Percentiles rank a stretch among this genome's conserved stretches.
phyloP scores from a whole-genome alignment of 2,888 invertebrate genomes.

The Tenthredo notha region DNA sequence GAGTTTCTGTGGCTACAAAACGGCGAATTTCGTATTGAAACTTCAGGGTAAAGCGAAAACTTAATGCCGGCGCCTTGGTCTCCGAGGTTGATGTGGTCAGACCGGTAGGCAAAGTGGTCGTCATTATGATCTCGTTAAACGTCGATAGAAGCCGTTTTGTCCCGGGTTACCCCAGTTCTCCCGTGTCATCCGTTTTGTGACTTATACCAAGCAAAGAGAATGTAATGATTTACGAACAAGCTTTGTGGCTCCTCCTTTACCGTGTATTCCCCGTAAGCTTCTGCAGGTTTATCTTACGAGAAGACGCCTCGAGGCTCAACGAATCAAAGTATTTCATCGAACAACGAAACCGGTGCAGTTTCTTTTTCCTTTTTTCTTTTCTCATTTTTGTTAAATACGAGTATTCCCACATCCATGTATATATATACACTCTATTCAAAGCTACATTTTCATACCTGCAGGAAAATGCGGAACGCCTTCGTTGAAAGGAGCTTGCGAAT shows the following conservation, averaged over 20 bases:
- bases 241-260: slow-evolving; percentile 38
- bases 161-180: slow-evolving; percentile 8
- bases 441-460: background rate
- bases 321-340: slow-evolving; percentile 36
- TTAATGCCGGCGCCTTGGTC: slow-evolving; percentile 23
- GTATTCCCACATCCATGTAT: background rate
- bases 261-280: slow-evolving; percentile 40
- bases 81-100: slow-evolving; percentile 37
- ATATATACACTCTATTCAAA: background rate
- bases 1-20: slow-evolving; percentile 13
- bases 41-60: slow-evolving; percentile 15
- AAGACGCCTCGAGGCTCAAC: slow-evolving; percentile 26
- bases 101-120: slow-evolving; percentile 40
- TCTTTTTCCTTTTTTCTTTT: background rate
- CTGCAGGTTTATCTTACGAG: slow-evolving; percentile 20
- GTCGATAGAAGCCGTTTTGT: slow-evolving; percentile 32
- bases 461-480: background rate
- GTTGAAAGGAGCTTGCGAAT: slow-evolving; percentile 13
- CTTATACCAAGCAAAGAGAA: slow-evolving; percentile 32
- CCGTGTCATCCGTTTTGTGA: slow-evolving; percentile 30
- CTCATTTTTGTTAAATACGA: background rate
- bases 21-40: slow-evolving; percentile 36
- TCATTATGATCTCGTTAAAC: slow-evolving; percentile 52
- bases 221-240: slow-evolving; percentile 52
- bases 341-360: background rate